These are phyloP conservation scores for Caenorhabditis zanzibari DNA, from an alignment of 2,888 invertebrate species.

Conservation along the genomic window DNA sequence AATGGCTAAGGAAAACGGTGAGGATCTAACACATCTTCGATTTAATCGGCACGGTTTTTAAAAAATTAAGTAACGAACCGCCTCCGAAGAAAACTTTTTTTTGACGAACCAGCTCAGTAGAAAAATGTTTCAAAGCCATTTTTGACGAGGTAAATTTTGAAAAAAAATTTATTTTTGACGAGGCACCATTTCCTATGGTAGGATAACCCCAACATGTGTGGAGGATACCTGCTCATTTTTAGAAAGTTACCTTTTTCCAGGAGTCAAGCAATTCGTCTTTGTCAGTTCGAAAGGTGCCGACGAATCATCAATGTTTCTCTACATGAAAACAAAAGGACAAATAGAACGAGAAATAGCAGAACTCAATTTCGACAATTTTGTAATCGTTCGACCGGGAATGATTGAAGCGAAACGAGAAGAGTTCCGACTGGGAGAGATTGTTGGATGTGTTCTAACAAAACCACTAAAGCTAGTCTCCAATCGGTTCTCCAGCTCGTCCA, in stretches of 20 bases:
- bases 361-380: constrained; percentile 70
- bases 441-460: constrained; percentile 50
- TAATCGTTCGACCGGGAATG: constrained; percentile 71
- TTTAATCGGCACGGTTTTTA: too few species aligned
- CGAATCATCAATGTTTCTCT: constrained; percentile 84
- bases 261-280: constrained; percentile 85
- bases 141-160: too few species aligned
- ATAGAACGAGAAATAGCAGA: constrained; percentile 70
- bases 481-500: constrained; percentile 62
- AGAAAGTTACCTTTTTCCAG: too few species aligned
- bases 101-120: too few species aligned
- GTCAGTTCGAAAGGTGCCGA: constrained; percentile 85
- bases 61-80: too few species aligned
- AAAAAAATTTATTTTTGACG: too few species aligned
- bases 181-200: too few species aligned
- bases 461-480: constrained; percentile 65
- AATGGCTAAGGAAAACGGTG: constrained; percentile 84
- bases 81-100: too few species aligned
- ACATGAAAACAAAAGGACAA: constrained; percentile 84
- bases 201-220: too few species aligned
- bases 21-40: too few species aligned
- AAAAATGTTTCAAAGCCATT: too few species aligned
- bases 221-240: too few species aligned
- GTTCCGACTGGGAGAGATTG: constrained; percentile 59
- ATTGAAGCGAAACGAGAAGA: constrained; percentile 65